Evolutionary conservation across 1,140 invertebrate genomes (phyloP).

Genomic region (Argopecten irradians): DNA sequence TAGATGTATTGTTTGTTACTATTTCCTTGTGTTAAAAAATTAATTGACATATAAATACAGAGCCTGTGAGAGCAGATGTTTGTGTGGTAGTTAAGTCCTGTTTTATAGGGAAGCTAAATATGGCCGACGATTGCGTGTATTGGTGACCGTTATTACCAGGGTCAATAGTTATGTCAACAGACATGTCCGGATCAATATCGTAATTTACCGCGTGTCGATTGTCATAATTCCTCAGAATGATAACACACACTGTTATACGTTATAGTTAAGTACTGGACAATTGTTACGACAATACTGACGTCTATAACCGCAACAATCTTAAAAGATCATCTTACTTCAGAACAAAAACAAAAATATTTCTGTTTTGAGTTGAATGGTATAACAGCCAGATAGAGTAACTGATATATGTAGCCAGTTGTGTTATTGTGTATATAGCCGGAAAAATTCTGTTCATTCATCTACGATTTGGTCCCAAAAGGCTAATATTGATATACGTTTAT

Average conservation of each 20-base stretch:
- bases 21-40: no score
- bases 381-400: neutral
- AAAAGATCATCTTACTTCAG: neutral
- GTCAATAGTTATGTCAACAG: conserved; percentile 6
- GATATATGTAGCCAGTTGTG: conserved; percentile 8
- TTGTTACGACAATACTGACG: neutral
- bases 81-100: neutral
- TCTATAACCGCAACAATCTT: neutral
- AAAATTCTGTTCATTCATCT: neutral
- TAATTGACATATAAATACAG: no score
- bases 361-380: conserved; percentile 1
- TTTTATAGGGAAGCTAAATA: neutral
- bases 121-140: neutral
- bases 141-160: neutral
- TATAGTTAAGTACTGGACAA: neutral
- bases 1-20: no score
- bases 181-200: neutral
- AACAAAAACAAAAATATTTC: conserved; percentile 13
- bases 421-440: neutral
- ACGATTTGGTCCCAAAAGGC: neutral
- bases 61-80: neutral
- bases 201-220: neutral
- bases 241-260: neutral
- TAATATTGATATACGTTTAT: neutral
- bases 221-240: neutral